Evolutionary conservation across 2,797 vertebrate genomes (phyloP).

Genomic region (Ctenochaetus hawaiiensis): DNA sequence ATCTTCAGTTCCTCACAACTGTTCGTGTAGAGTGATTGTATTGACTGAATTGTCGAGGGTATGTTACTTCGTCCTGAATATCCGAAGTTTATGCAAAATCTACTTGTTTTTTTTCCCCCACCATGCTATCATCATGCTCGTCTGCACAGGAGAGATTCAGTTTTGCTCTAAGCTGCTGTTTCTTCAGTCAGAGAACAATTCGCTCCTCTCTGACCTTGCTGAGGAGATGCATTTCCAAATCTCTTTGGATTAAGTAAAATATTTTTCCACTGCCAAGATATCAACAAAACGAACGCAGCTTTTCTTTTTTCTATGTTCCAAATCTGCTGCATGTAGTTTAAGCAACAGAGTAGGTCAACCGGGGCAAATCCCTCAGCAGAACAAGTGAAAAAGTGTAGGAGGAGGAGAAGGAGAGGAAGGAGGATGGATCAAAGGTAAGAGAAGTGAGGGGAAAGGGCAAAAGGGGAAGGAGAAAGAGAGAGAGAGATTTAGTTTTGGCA

Average conservation of each 20-base stretch:
- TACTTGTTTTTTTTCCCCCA: not conserved
- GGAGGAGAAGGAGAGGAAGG: constrained; percentile 23
- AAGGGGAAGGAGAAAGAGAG: constrained; percentile 1
- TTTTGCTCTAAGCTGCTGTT: constrained; percentile 12
- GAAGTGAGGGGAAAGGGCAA: too few relatives aligned
- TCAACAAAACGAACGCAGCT: constrained; percentile 33
- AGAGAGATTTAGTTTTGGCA: constrained; percentile 27
- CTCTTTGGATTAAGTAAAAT: constrained; percentile 41
- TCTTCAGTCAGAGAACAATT: constrained; percentile 6
- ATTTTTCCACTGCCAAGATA: constrained; percentile 29
- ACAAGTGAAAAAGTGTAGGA: constrained; percentile 36
- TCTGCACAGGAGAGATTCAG: constrained; percentile 8
- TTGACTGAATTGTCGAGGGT: not conserved
- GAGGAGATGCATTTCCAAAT: constrained; percentile 36
- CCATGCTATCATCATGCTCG: not conserved
- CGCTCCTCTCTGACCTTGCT: constrained; percentile 51
- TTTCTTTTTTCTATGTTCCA: constrained; percentile 23
- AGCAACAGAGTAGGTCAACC: constrained; percentile 29
- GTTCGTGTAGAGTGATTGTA: constrained; percentile 22
- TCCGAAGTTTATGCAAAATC: constrained; percentile 7
- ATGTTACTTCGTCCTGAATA: constrained; percentile 6
- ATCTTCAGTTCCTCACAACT: not conserved
- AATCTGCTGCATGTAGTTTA: constrained; percentile 22
- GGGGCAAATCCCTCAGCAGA: constrained; percentile 53
- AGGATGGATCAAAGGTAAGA: constrained; percentile 11